These are phyloP conservation scores for Drosophila acutilabella DNA, from an alignment of 2,888 invertebrate genomes.

Conservation along the genomic window DNA sequence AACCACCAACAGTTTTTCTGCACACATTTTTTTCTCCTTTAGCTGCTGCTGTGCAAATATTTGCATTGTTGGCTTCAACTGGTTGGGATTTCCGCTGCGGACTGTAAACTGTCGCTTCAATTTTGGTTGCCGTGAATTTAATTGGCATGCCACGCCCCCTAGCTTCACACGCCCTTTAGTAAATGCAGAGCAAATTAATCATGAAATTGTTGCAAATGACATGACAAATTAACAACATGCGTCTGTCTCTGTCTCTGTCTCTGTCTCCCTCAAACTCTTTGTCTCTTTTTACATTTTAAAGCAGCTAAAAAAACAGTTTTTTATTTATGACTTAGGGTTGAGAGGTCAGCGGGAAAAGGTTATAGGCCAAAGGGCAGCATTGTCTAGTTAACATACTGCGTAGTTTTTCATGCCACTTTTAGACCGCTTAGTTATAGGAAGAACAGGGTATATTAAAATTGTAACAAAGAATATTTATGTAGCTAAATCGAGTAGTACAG, in stretches of 20 bases:
- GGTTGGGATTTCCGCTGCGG: conserved; percentile 15
- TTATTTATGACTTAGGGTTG: conserved; percentile 43
- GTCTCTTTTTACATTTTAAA: conserved; percentile 14
- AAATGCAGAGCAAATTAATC: conserved; percentile 61
- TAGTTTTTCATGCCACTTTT: conserved; percentile 37
- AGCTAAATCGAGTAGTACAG: too few species aligned
- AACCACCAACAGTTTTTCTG: not conserved
- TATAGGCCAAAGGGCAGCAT: not conserved
- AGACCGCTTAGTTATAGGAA: too few species aligned
- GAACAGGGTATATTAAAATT: too few species aligned
- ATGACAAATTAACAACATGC: conserved; percentile 54
- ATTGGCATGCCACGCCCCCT: conserved; percentile 42
- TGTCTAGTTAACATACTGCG: conserved; percentile 64
- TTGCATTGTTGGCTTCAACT: conserved; percentile 55
- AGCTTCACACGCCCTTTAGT: conserved; percentile 17
- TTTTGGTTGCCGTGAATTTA: conserved; percentile 30
- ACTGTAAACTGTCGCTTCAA: conserved; percentile 3
- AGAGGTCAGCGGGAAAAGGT: not conserved
- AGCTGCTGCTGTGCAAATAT: conserved; percentile 47
- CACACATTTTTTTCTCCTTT: not conserved
- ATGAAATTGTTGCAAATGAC: conserved; percentile 75
- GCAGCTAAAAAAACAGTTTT: conserved; percentile 22
- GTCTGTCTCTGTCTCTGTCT: not conserved
- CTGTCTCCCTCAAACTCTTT: not conserved
- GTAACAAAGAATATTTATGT: too few species aligned